These are phyloP conservation scores for Tinea semifulvella DNA, from an alignment of 2,888 invertebrate species.

Conservation along the genomic window DNA sequence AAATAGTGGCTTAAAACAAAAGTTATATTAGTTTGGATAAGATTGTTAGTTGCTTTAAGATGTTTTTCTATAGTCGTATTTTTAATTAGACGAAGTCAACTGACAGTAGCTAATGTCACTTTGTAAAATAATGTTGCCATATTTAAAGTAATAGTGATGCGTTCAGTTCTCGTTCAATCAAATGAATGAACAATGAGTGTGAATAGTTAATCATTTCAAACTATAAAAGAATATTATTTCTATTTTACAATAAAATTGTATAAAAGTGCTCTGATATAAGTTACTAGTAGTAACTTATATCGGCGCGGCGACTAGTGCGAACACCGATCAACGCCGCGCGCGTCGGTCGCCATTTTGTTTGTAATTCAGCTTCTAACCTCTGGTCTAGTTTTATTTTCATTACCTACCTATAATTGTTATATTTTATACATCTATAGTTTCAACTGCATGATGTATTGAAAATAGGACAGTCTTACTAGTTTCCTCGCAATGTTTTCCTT, in stretches of 20 bases:
- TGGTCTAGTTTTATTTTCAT: no score
- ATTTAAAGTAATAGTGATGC: constrained; percentile 18
- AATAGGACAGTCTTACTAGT: no score
- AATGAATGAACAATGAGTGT: constrained; percentile 15
- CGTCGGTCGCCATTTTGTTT: no score
- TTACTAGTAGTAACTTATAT: constrained; percentile 16
- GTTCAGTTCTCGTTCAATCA: constrained; percentile 18
- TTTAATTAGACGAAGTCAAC: constrained; percentile 15
- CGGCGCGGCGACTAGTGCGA: constrained; percentile 14
- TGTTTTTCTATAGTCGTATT: no score
- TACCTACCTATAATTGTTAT: no score
- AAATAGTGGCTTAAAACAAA: no score
- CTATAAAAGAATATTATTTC: constrained; percentile 17
- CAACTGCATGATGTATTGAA: no score
- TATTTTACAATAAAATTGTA: constrained; percentile 15
- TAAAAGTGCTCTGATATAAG: constrained; percentile 18
- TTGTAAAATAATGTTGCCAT: constrained; percentile 18
- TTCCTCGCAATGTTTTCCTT: no score
- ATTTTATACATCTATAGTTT: no score
- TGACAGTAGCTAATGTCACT: constrained; percentile 17
- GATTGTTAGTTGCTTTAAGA: no score
- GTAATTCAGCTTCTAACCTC: no score
- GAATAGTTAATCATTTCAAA: constrained; percentile 18
- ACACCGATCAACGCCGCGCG: constrained; percentile 16
- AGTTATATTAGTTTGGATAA: no score